Evolutionary conservation across 2,797 vertebrate genomes (phyloP), one percentile per base, ranked within the genome.

Genomic region (Pelobates cultripes): DNA sequence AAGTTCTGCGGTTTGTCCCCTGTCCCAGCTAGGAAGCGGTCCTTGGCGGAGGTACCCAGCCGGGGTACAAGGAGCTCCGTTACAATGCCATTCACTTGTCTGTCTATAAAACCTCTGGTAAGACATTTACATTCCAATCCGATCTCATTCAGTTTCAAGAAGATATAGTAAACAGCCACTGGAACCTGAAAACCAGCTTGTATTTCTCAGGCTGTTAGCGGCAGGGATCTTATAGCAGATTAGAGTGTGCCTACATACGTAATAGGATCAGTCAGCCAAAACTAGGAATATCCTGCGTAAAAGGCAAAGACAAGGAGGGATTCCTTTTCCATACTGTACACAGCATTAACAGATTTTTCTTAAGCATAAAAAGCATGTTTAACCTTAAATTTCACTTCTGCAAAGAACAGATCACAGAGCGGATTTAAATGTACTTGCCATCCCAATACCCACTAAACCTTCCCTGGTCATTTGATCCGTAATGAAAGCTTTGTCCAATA

Each of bases 401-500:
- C 66, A 70, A 40, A 71, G 69, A 40, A 4, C 43, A 67, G 53
- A 60, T 42, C 67, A 80, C 43, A 70, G 68, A 81, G 61, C 74
- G 73, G 80, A 81, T 81, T 81, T 81, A 71, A 9, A 63, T 71
- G 77, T 60, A 68, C 57, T 72, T 71, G 68, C 55, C 43, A 76
- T 67, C 43, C 66, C 53, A 45, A 17, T 8, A 43, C 68, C 47
- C 51, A 43, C 80, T 81, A 77, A 81, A 81, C 67, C 73, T 68
- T 55, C 40, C 41, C 44, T 66, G 74, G 67, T 77, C 15, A 53
- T 71, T 60, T 76, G 15, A 81, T 71, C 79, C 57, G 66, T 70
- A 77, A 81, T 76, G 71, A 81, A 81, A 81, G 69, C 73, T 81
- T 76, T 76, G 73, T 15, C 73, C 45, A 76, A 66, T 70, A 72